These are phyloP conservation scores for Aricia agestis DNA, from an alignment of 1,140 invertebrate species.

Conservation along the genomic window DNA sequence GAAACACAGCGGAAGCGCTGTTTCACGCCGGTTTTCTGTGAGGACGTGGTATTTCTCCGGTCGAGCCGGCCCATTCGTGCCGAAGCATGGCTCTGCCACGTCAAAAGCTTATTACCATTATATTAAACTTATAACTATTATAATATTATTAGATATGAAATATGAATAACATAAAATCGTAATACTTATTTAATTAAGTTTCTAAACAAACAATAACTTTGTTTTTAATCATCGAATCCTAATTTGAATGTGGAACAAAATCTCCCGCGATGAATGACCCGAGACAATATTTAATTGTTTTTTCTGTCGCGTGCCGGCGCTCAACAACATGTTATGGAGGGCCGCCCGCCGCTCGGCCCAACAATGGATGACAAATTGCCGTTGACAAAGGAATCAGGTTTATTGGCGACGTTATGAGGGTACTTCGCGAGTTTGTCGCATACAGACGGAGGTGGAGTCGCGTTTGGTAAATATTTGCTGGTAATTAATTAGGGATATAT, in stretches of 20 bases:
- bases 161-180: too few species aligned
- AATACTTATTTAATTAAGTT: background rate
- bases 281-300: slow-evolving; percentile 62
- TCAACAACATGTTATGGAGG: slow-evolving; percentile 44
- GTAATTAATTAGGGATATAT: background rate
- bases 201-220: background rate
- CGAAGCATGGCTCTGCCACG: too few species aligned
- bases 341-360: slow-evolving; percentile 26
- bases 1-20: too few species aligned
- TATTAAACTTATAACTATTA: too few species aligned
- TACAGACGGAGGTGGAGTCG: slow-evolving; percentile 34
- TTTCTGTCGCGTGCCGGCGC: slow-evolving; percentile 54
- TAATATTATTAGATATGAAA: too few species aligned
- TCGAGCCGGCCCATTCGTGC: too few species aligned
- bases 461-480: slow-evolving; percentile 7
- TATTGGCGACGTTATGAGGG: slow-evolving; percentile 68
- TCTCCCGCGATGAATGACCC: slow-evolving; percentile 21
- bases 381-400: slow-evolving; percentile 66
- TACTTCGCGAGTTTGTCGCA: slow-evolving; percentile 47
- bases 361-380: slow-evolving; percentile 69
- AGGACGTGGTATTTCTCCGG: too few species aligned
- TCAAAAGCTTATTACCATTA: too few species aligned
- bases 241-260: slow-evolving; percentile 11
- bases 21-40: too few species aligned
- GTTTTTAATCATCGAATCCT: background rate